Percentiles rank a stretch among this genome's conserved stretches.
Evolutionary conservation across 2,888 invertebrate genomes (phyloP).

Genomic region (Hypolimnas misippus): DNA sequence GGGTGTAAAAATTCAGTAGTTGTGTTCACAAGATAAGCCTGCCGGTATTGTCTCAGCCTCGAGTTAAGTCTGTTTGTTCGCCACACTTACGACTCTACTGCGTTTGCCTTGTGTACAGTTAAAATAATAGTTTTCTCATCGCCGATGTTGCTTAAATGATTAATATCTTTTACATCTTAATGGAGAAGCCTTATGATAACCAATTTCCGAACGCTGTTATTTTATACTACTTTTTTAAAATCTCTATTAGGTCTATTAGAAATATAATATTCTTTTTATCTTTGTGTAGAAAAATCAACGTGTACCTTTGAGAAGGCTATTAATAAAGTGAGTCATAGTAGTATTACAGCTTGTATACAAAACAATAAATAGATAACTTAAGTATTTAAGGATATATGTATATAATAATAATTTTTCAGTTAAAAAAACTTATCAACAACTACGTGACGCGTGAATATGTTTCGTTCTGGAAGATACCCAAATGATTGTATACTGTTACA

Average conservation of each 20-base stretch:
- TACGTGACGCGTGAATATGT: neutral
- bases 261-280: neutral
- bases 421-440: no score
- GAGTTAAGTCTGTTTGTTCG: conserved; percentile 46
- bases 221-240: neutral
- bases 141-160: neutral
- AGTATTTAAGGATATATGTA: no score
- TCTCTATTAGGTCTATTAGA: neutral
- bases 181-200: no score
- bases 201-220: no score
- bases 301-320: no score
- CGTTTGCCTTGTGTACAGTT: neutral
- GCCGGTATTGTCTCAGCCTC: conserved; percentile 45
- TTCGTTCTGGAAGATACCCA: neutral
- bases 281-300: no score
- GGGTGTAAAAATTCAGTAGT: conserved; percentile 50
- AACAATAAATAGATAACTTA: no score
- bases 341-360: no score
- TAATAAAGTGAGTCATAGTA: no score
- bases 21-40: conserved; percentile 45
- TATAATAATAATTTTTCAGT: no score
- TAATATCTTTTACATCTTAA: neutral
- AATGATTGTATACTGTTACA: neutral
- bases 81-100: conserved; percentile 38
- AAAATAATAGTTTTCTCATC: conserved; percentile 7